phyloP scores from a whole-genome alignment of 2,888 invertebrate species.

The Chymomyza fuscimana region DNA sequence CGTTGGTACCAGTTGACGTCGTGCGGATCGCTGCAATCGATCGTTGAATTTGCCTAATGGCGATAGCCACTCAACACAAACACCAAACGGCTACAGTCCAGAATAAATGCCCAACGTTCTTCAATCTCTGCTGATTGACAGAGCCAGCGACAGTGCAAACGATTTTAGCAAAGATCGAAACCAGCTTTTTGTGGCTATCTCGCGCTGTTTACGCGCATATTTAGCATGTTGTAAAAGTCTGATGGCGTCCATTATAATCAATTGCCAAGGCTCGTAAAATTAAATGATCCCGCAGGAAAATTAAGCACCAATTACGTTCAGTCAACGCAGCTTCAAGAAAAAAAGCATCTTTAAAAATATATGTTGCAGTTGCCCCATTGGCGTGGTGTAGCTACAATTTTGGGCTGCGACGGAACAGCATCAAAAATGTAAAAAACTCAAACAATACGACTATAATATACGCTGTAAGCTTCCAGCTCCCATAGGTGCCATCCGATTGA shows the following conservation, averaged over 20 bases:
- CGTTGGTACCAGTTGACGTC: conserved; percentile 19
- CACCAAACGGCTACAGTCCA: conserved; percentile 43
- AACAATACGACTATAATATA: conserved; percentile 3
- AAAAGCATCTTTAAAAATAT: conserved; percentile 14
- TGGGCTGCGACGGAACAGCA: conserved; percentile 53
- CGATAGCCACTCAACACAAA: conserved; percentile 75
- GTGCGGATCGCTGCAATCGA: conserved; percentile 51
- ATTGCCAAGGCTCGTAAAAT: conserved; percentile 79
- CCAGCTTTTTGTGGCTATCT: conserved; percentile 6
- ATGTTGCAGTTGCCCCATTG: conserved; percentile 52
- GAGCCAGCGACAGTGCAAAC: background rate
- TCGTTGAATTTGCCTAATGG: conserved; percentile 76
- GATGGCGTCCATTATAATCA: conserved; percentile 79
- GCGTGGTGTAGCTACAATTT: conserved; percentile 64
- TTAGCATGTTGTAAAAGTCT: conserved; percentile 79
- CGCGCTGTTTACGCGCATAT: conserved; percentile 73
- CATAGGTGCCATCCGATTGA: too few species aligned
- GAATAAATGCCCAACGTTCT: conserved; percentile 45
- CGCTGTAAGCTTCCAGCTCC: too few species aligned
- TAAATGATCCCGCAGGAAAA: conserved; percentile 80
- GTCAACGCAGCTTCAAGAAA: conserved; percentile 39
- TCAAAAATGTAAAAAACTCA: conserved; percentile 24
- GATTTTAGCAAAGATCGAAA: background rate
- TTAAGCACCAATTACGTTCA: conserved; percentile 79
- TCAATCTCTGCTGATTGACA: conserved; percentile 63